Conservation (phyloP, 2,797 vertebrate species). For the Lagocephalus sceleratus region DNA sequence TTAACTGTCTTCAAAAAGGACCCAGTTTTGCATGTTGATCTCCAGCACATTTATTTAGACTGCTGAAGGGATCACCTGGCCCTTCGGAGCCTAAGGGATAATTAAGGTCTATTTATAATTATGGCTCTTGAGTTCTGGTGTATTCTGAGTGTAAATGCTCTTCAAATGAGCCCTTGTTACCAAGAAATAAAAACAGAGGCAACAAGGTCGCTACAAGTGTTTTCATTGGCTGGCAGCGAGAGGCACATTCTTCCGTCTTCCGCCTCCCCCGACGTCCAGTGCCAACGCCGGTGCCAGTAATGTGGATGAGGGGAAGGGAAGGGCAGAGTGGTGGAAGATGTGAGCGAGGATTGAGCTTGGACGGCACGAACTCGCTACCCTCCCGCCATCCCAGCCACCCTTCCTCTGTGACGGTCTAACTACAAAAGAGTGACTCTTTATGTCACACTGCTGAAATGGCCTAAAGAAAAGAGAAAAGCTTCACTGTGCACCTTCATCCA, state of each 20-base stretch:
- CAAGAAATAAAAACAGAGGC: not conserved
- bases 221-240: constrained; percentile 46
- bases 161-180: not conserved
- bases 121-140: not conserved
- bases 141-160: not conserved
- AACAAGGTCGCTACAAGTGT: constrained; percentile 16
- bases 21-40: not conserved
- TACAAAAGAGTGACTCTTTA: too few species aligned
- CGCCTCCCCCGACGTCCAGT: constrained; percentile 9
- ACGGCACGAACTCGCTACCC: constrained; percentile 9
- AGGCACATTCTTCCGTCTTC: constrained; percentile 46
- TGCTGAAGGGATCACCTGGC: too few species aligned
- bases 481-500: too few species aligned
- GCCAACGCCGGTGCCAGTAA: constrained; percentile 12
- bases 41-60: too few species aligned
- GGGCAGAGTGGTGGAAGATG: constrained; percentile 26
- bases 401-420: constrained; percentile 36
- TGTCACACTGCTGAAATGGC: too few species aligned
- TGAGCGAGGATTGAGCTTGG: constrained; percentile 27
- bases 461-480: too few species aligned
- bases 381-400: constrained; percentile 15
- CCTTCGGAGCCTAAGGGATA: too few species aligned
- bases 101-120: too few species aligned
- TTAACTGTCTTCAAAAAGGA: too few species aligned
- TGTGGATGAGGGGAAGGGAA: constrained; percentile 13